Base-by-base conservation (phyloP, 2,888 invertebrate genomes). In the Glaucopsyche alexis region DNA sequence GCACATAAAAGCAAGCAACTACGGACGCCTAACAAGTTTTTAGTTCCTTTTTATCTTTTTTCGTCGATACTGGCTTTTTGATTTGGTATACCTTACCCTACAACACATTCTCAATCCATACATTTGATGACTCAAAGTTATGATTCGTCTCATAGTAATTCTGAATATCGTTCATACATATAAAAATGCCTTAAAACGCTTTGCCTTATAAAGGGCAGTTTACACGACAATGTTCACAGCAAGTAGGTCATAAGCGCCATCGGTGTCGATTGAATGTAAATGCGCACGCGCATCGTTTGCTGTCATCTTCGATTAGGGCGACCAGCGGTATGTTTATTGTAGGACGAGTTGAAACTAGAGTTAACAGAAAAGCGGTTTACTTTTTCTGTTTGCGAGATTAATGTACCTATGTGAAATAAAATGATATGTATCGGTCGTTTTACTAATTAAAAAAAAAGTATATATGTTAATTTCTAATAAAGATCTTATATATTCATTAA, bases 241-340 rank as follows among this genome's bases (percentile, higher is more conserved):
- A 84, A 86, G 87, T 90, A 81, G 88, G 89, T 85, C 89, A 89
- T 82, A 81, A 79, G 77, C 80, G 80, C 80, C 77, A 79, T 77
- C 79, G 80, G 80, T 78, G 84, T 74, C 85, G 84, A 90, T 90
- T 91, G 84, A 90, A 90, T 91, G 89, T 86, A 88, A 90, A 90
- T 91, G 89, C 83, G 86, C 87, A 76, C 74, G 83, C 85, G 83
- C 84, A 77, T 78, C 75, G 79, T 77, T 79, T 76, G 79, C 80
- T 82, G 82, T 83, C 85, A 85, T 88, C 87, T 83, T 83, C 76
- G 76, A 76, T 69, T 80, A 79, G 78, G 79, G 79, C 81, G 81
- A 72, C 76, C 78, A 83, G 74, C 72, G 9, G 52, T 70, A 76
- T 73, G n/a, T 42, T 55, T 65, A 9, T 45, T 64, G 3, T 29